Percentiles rank a stretch among this genome's conserved stretches.
These are phyloP conservation scores for Arbacia lixula DNA, from an alignment of 53 echinoderm and acorn worm genomes.

Conservation along the genomic window DNA sequence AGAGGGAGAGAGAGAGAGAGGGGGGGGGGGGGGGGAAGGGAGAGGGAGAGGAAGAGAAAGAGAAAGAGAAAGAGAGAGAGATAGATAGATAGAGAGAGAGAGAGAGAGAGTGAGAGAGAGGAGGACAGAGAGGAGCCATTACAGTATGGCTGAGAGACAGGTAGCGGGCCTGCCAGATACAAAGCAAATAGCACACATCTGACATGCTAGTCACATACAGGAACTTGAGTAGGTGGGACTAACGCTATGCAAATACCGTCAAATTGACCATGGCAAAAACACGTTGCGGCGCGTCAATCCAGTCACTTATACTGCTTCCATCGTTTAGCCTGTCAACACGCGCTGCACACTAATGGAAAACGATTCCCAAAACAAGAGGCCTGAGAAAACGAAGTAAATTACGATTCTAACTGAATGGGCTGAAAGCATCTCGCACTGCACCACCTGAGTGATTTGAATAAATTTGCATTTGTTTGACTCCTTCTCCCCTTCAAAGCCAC, in stretches of 20 bases:
- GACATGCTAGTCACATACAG: conserved; percentile 61
- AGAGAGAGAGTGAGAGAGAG: background rate
- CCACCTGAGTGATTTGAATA: conserved; percentile 54
- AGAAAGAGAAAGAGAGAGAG: background rate
- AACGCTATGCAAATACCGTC: conserved; percentile 62
- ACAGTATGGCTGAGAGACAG: conserved; percentile 34
- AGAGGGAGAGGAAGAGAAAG: conserved; percentile 8
- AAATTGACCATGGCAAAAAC: conserved; percentile 64
- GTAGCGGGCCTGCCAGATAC: conserved; percentile 12
- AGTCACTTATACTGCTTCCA: conserved; percentile 57
- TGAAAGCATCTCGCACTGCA: background rate
- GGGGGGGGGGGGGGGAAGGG: background rate
- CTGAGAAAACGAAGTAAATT: conserved; percentile 45
- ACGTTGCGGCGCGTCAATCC: conserved; percentile 54
- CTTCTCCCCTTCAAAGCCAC: conserved; percentile 5
- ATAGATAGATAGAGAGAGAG: conserved; percentile 3
- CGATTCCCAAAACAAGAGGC: conserved; percentile 56
- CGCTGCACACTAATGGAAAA: conserved; percentile 57
- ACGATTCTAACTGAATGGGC: conserved; percentile 45
- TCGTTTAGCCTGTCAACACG: conserved; percentile 59
- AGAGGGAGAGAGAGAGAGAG: background rate
- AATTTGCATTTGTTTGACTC: conserved; percentile 45
- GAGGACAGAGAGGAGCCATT: background rate
- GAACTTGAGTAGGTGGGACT: conserved; percentile 64
- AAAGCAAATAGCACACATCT: conserved; percentile 50